Base-by-base conservation (phyloP, 2,888 invertebrate genomes). In the Eremobia ochroleuca region DNA sequence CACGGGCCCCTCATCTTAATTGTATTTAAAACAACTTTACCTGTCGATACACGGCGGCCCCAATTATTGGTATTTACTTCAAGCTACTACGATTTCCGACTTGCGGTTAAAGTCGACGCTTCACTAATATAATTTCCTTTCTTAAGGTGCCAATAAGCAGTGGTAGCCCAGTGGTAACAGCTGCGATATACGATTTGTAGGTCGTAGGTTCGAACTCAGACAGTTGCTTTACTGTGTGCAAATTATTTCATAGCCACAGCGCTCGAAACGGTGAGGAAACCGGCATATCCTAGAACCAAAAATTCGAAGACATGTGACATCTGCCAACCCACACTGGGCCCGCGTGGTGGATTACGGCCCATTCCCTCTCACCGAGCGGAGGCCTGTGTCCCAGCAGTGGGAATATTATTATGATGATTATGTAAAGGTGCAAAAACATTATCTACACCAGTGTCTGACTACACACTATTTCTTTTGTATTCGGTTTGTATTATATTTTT, bases 1-100 rank as follows among this genome's bases (percentile, higher is more conserved):
- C n/a, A n/a, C n/a, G n/a, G n/a, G n/a, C n/a, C n/a, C n/a, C n/a
- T 64, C 64, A 81, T 62, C 71, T 76, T 52, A 37, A 71, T 71
- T 62, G 43, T 68, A 71, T 71, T 62, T 62, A 62, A 76, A 67
- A 64, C 9, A 49, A 49, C 18, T 25, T 34, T 70, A 81, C 71
- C 76, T 73, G 69, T 58, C 46, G 8, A 18, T 28, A 61, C 37
- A 49, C 52, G 28, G 34, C 64, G 58, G 11, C 34, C 37, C 8
- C 55, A 80, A 62, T 64, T 1, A 58, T 68, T 62, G 46, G 46
- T 80, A 58, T 80, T 73, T 68, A 58, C 46, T 69, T 28, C 37
- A 68, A n/a, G 4, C 68, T 18, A 15, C 43, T 43, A n/a, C n/a
- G 9, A 49, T 59, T 37, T 52, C 34, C 13, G 31, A 46, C 4